Base-by-base conservation (phyloP, 1,140 invertebrate species). In the Caenorhabditis elegans region DNA sequence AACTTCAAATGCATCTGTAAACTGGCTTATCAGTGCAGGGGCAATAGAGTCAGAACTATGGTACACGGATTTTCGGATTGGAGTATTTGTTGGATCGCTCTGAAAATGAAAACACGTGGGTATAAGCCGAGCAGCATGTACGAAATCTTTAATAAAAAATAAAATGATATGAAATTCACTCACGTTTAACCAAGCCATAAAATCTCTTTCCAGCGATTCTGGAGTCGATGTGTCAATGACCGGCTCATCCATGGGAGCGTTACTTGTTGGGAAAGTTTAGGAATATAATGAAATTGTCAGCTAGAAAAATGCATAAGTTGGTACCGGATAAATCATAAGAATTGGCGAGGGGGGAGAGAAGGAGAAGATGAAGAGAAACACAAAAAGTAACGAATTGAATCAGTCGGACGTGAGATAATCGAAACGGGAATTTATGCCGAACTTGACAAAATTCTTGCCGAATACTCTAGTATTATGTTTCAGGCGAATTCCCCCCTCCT, bases 181-280 rank as follows among this genome's bases (percentile, higher is more conserved):
- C 46, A 88, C 87, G 83, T 88, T 88, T n/a, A 88, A 80, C 87
- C 87, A 88, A 1, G 88, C 88, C 53, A 89, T 83, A 65, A 88
- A 88, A 78, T 89, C 87, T 47, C 87, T 76, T 77, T 88, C 87
- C 36, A 88, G 76, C 17, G 81, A 82, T 65, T 88, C 87, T 36
- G 88, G 87, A 31, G 87, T 89, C 0, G 86, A 89, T 11, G 83
- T 87, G 78, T 88, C 88, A 34, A 88, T 88, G 65, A 88, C 34
- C 15, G 60, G 60, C 60, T 70, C 60, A 70, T 70, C 60, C 60
- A 70, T 70, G 11, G 31, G 60, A 70, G 60, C 60, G 34, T 70
- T n/a, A n/a, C 34, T 70, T 70, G 10, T 19, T 24, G 6, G 34
- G 5, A 22, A 11, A 60, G 28, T 11, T 60, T 31, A n/a, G 11